Base-by-base conservation (phyloP, 2,888 invertebrate species). In the Bellardia pandia region DNA sequence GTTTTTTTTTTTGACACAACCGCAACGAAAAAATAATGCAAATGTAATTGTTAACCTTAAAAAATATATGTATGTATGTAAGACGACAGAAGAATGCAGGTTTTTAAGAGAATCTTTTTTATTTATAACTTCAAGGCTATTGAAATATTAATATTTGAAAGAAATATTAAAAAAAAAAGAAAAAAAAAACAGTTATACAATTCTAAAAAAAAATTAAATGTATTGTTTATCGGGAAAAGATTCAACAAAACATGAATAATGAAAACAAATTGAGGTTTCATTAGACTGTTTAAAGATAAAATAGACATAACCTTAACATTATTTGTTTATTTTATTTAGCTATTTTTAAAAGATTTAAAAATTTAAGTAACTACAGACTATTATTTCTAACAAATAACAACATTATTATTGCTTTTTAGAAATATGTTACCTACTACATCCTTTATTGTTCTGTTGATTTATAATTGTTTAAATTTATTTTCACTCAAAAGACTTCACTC, bases 1-100 rank as follows among this genome's bases (percentile, higher is more conserved):
- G 58, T 75, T 68, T 74, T 81, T 74, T 77, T 78, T 56, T 69
- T 37, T 48, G 42, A 56, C 72, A 72, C 71, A 60, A 66, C 42
- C 45, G 23, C 23, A 84, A 80, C 33, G 62, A 58, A 76, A 30
- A 51, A 62, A 58, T 48, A 60, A 48, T 68, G 33, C 42, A 58
- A 60, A 58, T 75, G 37, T 1, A 78, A n/a, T 30, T 30, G 23
- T 33, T 58, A 56, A 68, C 42, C 64, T 53, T 53, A 68, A 69
- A 30, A 14, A n/a, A 56, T 23, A 56, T n/a, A 23, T 1, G 1
- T 23, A 23, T 23, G 23, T 23, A 23, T 23, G 23, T 23, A 30
- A 60, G 37, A 62, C 33, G 42, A n/a, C 6, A 51, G 45, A 58
- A 74, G 60, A 48, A 14, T n/a, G 8, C 58, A 60, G 60, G 3